Percentiles rank a stretch among this genome's conserved stretches.
These are phyloP conservation scores for Camelus dromedarius DNA, from an alignment of 2,113 vertebrate genomes.

Conservation along the genomic window DNA sequence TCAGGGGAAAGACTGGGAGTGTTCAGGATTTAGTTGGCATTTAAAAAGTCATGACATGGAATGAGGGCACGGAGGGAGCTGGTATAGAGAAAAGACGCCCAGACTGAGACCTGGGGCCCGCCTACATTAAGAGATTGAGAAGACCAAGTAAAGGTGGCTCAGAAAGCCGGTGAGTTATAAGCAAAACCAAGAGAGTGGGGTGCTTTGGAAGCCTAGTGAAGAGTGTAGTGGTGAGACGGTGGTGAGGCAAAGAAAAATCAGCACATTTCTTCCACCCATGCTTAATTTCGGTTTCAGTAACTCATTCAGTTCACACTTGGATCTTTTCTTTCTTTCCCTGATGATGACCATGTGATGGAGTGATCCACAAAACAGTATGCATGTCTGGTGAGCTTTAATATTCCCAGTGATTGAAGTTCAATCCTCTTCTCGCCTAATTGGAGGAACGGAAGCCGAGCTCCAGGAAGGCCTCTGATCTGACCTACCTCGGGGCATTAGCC, in stretches of 20 bases:
- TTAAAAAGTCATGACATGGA: background rate
- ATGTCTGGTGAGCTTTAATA: background rate
- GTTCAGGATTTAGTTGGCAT: constrained; percentile 25
- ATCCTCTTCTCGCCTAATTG: background rate
- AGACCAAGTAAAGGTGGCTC: background rate
- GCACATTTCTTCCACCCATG: background rate
- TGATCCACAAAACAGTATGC: background rate
- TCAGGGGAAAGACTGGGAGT: background rate
- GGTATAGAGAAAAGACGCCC: background rate
- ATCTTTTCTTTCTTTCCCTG: background rate
- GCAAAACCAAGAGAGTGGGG: background rate
- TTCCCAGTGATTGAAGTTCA: background rate
- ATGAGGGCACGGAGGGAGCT: background rate
- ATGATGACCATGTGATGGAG: background rate
- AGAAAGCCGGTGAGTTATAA: background rate
- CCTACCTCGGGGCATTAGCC: background rate
- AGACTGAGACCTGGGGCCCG: background rate
- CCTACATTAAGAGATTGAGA: background rate
- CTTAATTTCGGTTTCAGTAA: constrained; percentile 9
- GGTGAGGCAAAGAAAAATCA: constrained; percentile 6
- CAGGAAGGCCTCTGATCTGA: constrained; percentile 43
- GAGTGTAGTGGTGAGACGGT: background rate
- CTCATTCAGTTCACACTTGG: background rate
- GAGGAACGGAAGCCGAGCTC: background rate
- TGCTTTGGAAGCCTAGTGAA: constrained; percentile 31